phyloP scores from a whole-genome alignment of 2,888 invertebrate species.

The Torymus texanus region DNA sequence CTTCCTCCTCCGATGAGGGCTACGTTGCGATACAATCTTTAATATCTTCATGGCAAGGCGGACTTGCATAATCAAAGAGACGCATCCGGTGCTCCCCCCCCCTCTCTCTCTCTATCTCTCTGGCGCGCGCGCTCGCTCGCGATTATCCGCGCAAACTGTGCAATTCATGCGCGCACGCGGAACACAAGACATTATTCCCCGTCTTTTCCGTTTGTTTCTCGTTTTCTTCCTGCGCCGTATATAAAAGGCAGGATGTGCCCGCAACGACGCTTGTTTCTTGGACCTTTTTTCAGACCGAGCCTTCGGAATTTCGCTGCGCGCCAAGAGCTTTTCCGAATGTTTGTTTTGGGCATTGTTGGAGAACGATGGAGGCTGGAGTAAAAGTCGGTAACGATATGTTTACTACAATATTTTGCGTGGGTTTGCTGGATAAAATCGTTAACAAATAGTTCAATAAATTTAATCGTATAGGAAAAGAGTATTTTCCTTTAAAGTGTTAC shows the following conservation, averaged over 20 bases:
- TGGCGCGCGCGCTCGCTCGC: neutral
- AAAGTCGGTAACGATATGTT: neutral
- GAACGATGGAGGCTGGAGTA: neutral
- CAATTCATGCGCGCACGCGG: constrained; percentile 35
- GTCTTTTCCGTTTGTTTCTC: constrained; percentile 24
- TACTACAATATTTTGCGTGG: no score
- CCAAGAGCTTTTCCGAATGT: no score
- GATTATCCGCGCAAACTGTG: constrained; percentile 41
- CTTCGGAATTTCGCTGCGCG: no score
- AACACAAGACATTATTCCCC: constrained; percentile 21
- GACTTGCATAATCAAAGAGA: constrained; percentile 53
- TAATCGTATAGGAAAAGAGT: no score
- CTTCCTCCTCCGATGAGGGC: neutral
- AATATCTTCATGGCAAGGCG: constrained; percentile 61
- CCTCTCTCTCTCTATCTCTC: no score
- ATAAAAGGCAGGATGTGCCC: constrained; percentile 36
- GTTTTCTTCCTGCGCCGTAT: neutral
- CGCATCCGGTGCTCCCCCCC: constrained; percentile 31
- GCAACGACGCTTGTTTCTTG: neutral
- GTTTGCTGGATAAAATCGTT: no score
- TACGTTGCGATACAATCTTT: constrained; percentile 61
- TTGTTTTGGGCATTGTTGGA: no score
- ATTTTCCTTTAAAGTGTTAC: no score
- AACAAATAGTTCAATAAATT: no score
- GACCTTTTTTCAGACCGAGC: neutral